phyloP scores from a whole-genome alignment of 2,888 invertebrate species.

The Eustalomyia histrio region DNA sequence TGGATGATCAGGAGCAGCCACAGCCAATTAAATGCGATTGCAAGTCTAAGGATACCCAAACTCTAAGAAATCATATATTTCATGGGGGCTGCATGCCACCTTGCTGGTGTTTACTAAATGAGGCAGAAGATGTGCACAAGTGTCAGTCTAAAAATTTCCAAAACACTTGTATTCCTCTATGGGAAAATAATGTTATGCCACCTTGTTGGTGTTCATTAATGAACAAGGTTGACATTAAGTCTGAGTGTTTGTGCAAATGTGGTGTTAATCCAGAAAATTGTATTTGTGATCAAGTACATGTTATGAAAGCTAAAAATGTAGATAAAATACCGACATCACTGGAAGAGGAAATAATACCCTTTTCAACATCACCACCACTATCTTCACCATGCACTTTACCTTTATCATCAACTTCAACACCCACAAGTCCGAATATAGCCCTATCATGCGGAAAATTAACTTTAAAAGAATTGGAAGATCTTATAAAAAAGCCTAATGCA shows the following conservation, averaged over 20 bases:
- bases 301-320: too few species aligned
- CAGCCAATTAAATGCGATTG: neutral
- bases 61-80: neutral
- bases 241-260: neutral
- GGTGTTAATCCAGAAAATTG: neutral
- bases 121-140: too few species aligned
- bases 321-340: neutral
- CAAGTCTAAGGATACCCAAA: neutral
- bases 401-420: neutral
- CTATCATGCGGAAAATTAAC: constrained; percentile 12
- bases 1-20: neutral
- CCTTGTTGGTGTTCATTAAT: constrained; percentile 6
- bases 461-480: neutral
- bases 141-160: too few species aligned
- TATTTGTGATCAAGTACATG: too few species aligned
- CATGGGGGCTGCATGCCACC: neutral
- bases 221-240: neutral
- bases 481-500: neutral
- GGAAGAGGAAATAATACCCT: neutral
- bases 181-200: constrained; percentile 1
- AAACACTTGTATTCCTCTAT: neutral
- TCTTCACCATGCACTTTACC: neutral
- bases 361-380: too few species aligned
- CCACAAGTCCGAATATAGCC: neutral
- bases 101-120: neutral